Evolutionary conservation across 2,888 invertebrate species (phyloP), one percentile per base, ranked within the genome.

Genomic region (Escarpia spicata): DNA sequence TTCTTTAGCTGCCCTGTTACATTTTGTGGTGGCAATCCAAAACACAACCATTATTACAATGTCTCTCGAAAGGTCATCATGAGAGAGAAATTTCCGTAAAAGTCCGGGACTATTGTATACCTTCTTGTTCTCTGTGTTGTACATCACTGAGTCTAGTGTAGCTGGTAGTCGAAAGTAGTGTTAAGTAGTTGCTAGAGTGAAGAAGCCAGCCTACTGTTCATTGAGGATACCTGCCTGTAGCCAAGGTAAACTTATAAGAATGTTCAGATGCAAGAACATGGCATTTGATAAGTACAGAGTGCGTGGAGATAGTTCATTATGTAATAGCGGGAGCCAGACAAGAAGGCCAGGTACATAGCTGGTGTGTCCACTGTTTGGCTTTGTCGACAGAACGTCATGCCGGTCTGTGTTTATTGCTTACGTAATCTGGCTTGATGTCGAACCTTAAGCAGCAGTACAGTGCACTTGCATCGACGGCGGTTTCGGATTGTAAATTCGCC

Each of bases 401-500:
- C 19, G 75, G 75, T 75, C 75, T 75, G 26, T 75, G 75, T 75
- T 75, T 26, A 75, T 3, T 75, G 26, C n/a, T 75, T 75, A n/a
- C 75, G 26, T 75, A 26, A n/a, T 75, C 75, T 75, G 75, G 75
- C 19, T 75, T 43, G 91, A 44, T 91, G 91, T 44, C 45, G 43
- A 43, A n/a, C 37, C 58, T 91, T 90, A 26, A 92, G 94, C 75
- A 75, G 75, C 26, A 75, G 75, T 26, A 26, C 75, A 75, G 75
- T 75, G n/a, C 75, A 75, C 75, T 75, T 75, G 75, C 75, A 26
- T 75, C 75, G 75, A 75, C 75, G 75, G 75, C 75, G 60, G 19
- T 60, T 31, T 45, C 10, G 37, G 43, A 43, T 90, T 10, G 44
- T 92, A 45, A n/a, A 19, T 44, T 31, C 12, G 90, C 10, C 90